These are phyloP conservation scores for Platorchestia sp. DNA, from an alignment of 1,140 invertebrate genomes.

Conservation along the genomic window DNA sequence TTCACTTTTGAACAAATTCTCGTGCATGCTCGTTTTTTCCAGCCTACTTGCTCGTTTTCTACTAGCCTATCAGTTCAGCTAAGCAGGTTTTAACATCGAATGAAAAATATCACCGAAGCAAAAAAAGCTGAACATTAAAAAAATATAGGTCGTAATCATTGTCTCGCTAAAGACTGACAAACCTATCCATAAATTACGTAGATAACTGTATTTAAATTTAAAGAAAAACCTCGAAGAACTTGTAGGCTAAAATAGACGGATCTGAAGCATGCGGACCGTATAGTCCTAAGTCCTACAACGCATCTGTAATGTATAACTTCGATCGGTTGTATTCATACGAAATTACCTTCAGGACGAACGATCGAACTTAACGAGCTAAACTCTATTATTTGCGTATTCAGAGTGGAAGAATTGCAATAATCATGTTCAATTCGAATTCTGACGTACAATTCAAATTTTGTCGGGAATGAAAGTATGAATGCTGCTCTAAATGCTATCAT, in stretches of 20 bases:
- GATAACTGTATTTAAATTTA: background rate
- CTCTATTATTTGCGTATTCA: background rate
- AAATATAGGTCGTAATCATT: no score
- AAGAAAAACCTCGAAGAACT: background rate
- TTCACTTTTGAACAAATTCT: no score
- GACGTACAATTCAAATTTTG: background rate
- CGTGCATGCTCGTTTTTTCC: no score
- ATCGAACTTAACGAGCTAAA: background rate
- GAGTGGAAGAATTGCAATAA: background rate
- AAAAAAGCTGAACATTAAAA: background rate
- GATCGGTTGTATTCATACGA: background rate
- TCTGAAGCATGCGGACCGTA: background rate
- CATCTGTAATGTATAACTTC: background rate
- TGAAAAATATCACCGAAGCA: no score
- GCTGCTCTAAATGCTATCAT: background rate
- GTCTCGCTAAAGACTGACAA: no score
- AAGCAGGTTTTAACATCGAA: no score
- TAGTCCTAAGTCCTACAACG: background rate
- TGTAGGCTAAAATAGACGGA: background rate
- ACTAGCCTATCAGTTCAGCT: no score
- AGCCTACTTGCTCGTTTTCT: no score
- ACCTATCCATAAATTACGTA: no score
- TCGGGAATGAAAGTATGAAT: background rate
- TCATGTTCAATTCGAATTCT: background rate
- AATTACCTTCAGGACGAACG: background rate